phyloP scores from a whole-genome alignment of 1,140 invertebrate genomes.

The Bombus affinis region DNA sequence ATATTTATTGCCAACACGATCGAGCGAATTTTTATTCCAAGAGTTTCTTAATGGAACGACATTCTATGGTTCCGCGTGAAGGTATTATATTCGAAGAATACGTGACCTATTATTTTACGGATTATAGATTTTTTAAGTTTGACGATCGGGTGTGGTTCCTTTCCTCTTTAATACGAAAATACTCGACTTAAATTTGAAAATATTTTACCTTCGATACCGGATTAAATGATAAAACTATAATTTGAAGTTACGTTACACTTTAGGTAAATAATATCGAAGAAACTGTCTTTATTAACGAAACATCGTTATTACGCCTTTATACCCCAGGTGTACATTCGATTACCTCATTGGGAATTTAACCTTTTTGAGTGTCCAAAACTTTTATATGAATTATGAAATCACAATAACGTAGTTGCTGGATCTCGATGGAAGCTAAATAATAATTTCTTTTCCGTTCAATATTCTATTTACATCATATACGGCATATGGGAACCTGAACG shows the following conservation, averaged over 20 bases:
- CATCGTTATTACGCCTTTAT: background rate
- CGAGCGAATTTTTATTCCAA: background rate
- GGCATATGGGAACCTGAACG: too few relatives aligned
- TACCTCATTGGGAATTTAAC: background rate
- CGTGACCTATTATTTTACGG: background rate
- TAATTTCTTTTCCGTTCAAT: background rate
- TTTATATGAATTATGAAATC: background rate
- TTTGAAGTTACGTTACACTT: background rate
- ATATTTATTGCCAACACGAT: background rate
- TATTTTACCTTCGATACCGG: too few relatives aligned
- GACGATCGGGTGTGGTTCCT: background rate
- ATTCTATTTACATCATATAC: too few relatives aligned
- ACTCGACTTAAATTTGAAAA: too few relatives aligned
- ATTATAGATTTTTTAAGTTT: background rate
- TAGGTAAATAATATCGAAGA: background rate
- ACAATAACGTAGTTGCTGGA: background rate
- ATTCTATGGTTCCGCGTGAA: background rate
- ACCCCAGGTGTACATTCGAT: background rate
- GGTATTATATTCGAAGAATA: background rate
- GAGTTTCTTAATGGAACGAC: background rate
- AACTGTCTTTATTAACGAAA: background rate
- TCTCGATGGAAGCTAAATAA: background rate
- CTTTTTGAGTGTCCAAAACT: background rate
- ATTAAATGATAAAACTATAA: too few relatives aligned
- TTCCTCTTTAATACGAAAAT: background rate